A percentile compares a stretch with the other conserved stretches of the same genome.
These are phyloP conservation scores for Hedya salicella DNA, from an alignment of 2,888 invertebrate species.

Conservation along the genomic window DNA sequence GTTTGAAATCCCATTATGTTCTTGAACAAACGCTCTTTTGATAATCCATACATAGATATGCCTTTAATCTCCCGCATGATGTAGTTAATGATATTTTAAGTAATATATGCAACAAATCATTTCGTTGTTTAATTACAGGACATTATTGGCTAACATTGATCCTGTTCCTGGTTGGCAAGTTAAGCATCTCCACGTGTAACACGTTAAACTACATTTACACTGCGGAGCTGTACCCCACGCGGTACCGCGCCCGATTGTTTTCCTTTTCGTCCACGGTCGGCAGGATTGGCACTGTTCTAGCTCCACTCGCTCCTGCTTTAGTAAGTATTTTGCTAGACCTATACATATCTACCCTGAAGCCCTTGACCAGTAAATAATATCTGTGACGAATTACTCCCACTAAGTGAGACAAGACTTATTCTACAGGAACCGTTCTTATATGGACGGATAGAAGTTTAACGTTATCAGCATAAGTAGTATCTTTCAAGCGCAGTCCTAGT, in stretches of 20 bases:
- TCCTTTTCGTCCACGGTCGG: constrained; percentile 86
- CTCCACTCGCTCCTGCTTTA: constrained; percentile 85
- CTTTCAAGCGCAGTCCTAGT: too few species aligned
- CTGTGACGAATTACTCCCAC: too few species aligned
- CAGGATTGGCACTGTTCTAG: constrained; percentile 85
- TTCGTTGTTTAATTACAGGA: neutral
- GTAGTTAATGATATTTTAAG: too few species aligned
- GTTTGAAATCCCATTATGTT: too few species aligned
- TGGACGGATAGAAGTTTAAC: too few species aligned
- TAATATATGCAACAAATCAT: neutral
- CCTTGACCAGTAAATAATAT: neutral
- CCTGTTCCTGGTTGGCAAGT: constrained; percentile 81
- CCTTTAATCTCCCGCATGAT: too few species aligned
- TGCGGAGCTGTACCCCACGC: constrained; percentile 86
- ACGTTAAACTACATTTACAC: constrained; percentile 84
- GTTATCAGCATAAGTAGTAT: too few species aligned
- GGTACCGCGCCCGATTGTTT: constrained; percentile 82
- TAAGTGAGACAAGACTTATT: too few species aligned
- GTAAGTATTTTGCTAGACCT: constrained; percentile 57
- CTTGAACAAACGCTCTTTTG: too few species aligned
- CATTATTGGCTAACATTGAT: constrained; percentile 56
- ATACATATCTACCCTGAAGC: too few species aligned
- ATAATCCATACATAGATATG: too few species aligned
- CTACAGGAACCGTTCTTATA: too few species aligned
- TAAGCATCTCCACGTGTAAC: constrained; percentile 82